These are phyloP conservation scores for Acanthis flammea DNA, from an alignment of 2,797 vertebrate genomes.

Conservation along the genomic window DNA sequence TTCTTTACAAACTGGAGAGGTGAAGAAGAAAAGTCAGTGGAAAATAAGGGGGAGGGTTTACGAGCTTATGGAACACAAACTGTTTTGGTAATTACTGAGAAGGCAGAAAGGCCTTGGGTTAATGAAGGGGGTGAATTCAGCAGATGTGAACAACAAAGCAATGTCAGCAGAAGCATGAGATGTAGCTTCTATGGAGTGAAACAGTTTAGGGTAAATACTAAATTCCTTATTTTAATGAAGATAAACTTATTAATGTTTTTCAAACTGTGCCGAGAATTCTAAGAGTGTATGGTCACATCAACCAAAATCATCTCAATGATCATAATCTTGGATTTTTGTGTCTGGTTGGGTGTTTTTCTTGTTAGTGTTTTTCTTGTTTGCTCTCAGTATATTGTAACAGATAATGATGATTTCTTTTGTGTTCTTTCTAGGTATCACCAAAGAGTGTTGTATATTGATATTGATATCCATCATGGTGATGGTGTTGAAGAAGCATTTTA, in stretches of 20 bases:
- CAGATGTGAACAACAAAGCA: background rate
- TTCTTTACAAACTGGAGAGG: background rate
- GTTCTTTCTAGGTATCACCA: conserved; percentile 85
- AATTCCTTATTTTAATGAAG: background rate
- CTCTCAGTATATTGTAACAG: background rate
- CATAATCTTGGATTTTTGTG: background rate
- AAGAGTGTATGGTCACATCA: background rate
- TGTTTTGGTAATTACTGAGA: background rate
- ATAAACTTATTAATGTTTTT: background rate
- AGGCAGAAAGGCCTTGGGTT: background rate
- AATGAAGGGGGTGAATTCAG: background rate
- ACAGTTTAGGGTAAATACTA: background rate
- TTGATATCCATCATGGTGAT: conserved; percentile 92
- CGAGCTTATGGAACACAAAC: background rate
- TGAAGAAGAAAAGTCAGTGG: background rate
- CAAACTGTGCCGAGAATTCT: background rate
- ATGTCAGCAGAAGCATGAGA: background rate
- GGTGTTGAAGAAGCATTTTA: conserved; percentile 94
- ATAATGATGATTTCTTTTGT: background rate
- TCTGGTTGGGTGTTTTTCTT: rapidly evolving
- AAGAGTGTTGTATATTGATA: conserved; percentile 93
- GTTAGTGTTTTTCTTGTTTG: background rate
- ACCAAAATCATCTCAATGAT: background rate
- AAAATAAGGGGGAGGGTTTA: background rate
- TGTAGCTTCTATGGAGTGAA: background rate